A percentile compares a stretch with the other conserved stretches of the same genome.
Evolutionary conservation across 2,888 invertebrate species (phyloP).

Genomic region (Dynastes maya): DNA sequence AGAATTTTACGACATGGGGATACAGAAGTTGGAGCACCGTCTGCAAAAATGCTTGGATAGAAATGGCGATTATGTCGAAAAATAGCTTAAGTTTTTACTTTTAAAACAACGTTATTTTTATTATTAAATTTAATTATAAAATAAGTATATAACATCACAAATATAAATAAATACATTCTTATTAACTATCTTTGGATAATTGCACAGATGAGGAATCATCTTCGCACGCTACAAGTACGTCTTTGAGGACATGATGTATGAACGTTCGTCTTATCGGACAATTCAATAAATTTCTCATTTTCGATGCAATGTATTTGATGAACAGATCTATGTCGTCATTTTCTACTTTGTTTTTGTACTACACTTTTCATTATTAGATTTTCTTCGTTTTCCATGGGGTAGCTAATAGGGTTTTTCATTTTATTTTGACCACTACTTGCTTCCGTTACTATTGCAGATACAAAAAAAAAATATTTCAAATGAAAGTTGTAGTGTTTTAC

Average conservation of each 20-base stretch:
- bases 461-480: too few relatives aligned
- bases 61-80: too few relatives aligned
- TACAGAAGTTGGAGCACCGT: too few relatives aligned
- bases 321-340: conserved; percentile 6
- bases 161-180: not conserved
- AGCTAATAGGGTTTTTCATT: too few relatives aligned
- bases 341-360: not conserved
- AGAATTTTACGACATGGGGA: too few relatives aligned
- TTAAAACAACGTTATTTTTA: not conserved
- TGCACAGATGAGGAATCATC: not conserved
- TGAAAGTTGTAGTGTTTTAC: too few relatives aligned
- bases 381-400: not conserved
- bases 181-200: not conserved
- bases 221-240: conserved; percentile 1
- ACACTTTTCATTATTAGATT: not conserved
- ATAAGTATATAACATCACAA: not conserved
- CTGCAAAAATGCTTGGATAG: too few relatives aligned
- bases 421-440: too few relatives aligned
- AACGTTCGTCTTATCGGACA: not conserved
- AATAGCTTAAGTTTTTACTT: too few relatives aligned
- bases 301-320: not conserved
- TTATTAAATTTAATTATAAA: not conserved
- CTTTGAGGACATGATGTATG: conserved; percentile 1
- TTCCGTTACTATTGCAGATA: too few relatives aligned
- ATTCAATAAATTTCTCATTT: conserved; percentile 3